Conservation (phyloP, 2,113 vertebrate genomes). For the Sialia sialis region DNA sequence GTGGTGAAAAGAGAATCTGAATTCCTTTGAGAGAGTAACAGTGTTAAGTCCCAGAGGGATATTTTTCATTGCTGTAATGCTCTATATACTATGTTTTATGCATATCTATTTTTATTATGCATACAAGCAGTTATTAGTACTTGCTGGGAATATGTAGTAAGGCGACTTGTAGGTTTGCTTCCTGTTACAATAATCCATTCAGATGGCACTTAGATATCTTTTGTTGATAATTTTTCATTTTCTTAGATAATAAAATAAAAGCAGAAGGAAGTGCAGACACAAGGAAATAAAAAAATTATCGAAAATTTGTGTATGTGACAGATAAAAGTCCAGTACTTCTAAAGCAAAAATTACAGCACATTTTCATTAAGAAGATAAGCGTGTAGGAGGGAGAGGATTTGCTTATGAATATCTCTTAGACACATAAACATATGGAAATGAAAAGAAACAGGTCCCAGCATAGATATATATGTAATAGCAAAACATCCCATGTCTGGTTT, state of each 20-base stretch:
- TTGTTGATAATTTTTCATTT: neutral
- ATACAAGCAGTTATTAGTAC: neutral
- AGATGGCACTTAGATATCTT: neutral
- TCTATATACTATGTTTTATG: constrained; percentile 2
- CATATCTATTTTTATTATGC: neutral
- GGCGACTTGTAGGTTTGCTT: constrained; percentile 15
- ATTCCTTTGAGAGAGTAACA: constrained; percentile 32
- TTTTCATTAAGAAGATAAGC: constrained; percentile 16
- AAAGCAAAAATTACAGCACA: neutral
- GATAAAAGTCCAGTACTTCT: neutral
- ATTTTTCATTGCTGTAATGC: neutral
- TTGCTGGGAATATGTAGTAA: constrained; percentile 10
- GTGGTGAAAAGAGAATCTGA: neutral
- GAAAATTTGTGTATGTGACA: constrained; percentile 13
- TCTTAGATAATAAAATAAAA: constrained; percentile 43
- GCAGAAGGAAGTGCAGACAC: neutral
- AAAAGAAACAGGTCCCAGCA: constrained; percentile 1
- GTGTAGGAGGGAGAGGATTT: neutral
- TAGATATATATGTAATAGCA: neutral
- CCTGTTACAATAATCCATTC: neutral
- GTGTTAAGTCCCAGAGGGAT: neutral
- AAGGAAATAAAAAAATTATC: neutral
- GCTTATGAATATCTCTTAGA: neutral
- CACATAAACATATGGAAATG: neutral
- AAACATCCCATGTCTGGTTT: neutral